Evolutionary conservation across 2,888 invertebrate genomes (phyloP).

Genomic region (Drosophila helvetica): DNA sequence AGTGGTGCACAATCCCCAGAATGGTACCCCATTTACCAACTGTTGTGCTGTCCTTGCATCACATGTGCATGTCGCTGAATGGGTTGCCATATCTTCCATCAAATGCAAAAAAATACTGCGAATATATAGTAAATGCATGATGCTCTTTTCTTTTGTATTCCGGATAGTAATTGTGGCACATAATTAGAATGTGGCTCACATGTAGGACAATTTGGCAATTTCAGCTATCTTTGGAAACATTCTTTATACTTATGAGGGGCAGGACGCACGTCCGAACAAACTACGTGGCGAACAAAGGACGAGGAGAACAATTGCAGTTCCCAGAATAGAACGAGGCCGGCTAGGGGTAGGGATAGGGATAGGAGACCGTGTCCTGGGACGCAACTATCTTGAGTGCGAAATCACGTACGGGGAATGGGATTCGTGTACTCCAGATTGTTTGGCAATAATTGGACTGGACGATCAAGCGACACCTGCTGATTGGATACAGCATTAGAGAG

Average conservation of each 20-base stretch:
- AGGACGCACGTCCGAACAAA: conserved; percentile 44
- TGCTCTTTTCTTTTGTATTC: conserved; percentile 3
- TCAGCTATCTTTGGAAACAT: conserved; percentile 12
- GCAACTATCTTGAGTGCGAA: conserved; percentile 67
- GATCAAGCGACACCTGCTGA: conserved; percentile 42
- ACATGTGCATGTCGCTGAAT: background rate
- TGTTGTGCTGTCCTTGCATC: background rate
- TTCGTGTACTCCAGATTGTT: conserved; percentile 11
- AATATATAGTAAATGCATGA: conserved; percentile 6
- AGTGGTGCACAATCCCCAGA: background rate
- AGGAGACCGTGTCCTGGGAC: conserved; percentile 22
- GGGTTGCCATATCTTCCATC: conserved; percentile 11
- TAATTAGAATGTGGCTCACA: conserved; percentile 26
- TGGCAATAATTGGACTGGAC: conserved; percentile 53
- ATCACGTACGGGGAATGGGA: conserved; percentile 58
- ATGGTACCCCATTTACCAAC: background rate
- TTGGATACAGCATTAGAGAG: conserved; percentile 3
- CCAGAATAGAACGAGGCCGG: conserved; percentile 45
- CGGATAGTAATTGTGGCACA: background rate
- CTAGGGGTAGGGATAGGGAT: background rate
- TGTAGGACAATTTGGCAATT: conserved; percentile 42
- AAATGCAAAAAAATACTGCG: conserved; percentile 12
- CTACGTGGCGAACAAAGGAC: conserved; percentile 60
- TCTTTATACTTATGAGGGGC: background rate
- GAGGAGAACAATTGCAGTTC: conserved; percentile 50